A percentile compares a stretch with the other conserved stretches of the same genome.
Conservation (phyloP, 2,888 invertebrate genomes). For the Cheilosia vulpina region DNA sequence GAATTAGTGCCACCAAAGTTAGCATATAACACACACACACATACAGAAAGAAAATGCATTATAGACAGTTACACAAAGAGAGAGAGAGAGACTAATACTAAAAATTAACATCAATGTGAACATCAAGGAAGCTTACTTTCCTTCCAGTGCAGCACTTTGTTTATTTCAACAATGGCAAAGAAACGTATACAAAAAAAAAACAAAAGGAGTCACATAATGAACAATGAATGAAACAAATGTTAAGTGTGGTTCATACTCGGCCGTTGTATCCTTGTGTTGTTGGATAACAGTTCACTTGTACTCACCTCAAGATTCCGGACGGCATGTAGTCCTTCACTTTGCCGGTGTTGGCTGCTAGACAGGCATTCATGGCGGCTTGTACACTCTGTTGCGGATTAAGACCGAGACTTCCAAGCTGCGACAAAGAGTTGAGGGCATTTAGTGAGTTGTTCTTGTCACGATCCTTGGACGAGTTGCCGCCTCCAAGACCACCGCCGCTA, state of each 20-base stretch:
- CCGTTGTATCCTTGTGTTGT: slow-evolving; percentile 46
- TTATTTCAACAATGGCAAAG: slow-evolving; percentile 73
- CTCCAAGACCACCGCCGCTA: slow-evolving; percentile 65
- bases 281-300: slow-evolving; percentile 49
- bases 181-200: slow-evolving; percentile 72
- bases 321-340: slow-evolving; percentile 83
- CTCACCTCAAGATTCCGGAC: slow-evolving; percentile 84
- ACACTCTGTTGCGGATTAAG: slow-evolving; percentile 83
- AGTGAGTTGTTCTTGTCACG: slow-evolving; percentile 83
- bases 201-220: slow-evolving; percentile 72
- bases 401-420: slow-evolving; percentile 82
- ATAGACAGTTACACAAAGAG: slow-evolving; percentile 53
- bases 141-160: slow-evolving; percentile 88
- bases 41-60: slow-evolving; percentile 41
- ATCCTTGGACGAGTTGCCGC: slow-evolving; percentile 78
- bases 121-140: slow-evolving; percentile 85
- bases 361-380: slow-evolving; percentile 84
- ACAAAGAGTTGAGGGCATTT: slow-evolving; percentile 83
- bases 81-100: slow-evolving; percentile 53
- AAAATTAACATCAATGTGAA: slow-evolving; percentile 76
- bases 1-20: slow-evolving; percentile 47
- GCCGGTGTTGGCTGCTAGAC: slow-evolving; percentile 81
- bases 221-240: slow-evolving; percentile 71
- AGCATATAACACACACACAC: slow-evolving; percentile 42
- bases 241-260: slow-evolving; percentile 59